A percentile compares a stretch with the other conserved stretches of the same genome.
Evolutionary conservation across 2,888 invertebrate genomes (phyloP).

Genomic region (Andrena praecox): DNA sequence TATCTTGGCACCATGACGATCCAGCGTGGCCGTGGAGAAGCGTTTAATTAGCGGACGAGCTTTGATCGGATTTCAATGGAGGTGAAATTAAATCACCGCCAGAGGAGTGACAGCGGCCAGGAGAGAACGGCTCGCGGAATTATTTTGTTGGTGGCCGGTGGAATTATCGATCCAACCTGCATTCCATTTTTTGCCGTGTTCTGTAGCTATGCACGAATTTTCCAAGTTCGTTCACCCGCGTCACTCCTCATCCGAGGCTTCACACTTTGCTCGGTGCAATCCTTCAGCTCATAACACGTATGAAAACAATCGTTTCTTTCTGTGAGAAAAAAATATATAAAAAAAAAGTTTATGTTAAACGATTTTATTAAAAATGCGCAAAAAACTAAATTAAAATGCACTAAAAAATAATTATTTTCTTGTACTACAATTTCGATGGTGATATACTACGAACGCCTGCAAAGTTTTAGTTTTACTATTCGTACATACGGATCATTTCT

Average conservation of each 20-base stretch:
- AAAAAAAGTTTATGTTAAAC: no score
- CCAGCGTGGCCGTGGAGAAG: conserved; percentile 34
- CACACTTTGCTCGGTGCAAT: neutral
- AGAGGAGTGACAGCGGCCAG: conserved; percentile 43
- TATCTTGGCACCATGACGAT: conserved; percentile 50
- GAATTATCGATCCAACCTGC: conserved; percentile 49
- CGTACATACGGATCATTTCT: no score
- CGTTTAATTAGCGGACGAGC: conserved; percentile 68
- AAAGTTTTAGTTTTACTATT: no score
- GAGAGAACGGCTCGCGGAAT: conserved; percentile 39
- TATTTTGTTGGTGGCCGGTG: conserved; percentile 55
- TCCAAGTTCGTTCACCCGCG: neutral
- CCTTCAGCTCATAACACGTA: neutral
- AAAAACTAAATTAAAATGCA: no score
- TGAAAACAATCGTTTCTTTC: neutral
- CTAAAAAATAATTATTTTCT: no score
- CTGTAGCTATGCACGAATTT: conserved; percentile 19
- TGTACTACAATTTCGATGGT: no score
- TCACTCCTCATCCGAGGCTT: neutral
- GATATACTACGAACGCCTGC: no score
- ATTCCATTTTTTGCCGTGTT: conserved; percentile 19
- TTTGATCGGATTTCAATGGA: conserved; percentile 66
- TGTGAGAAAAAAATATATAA: no score
- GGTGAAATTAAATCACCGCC: conserved; percentile 67
- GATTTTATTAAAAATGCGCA: no score